phyloP scores from a whole-genome alignment of 2,888 invertebrate genomes.

The Agrotis clavis region DNA sequence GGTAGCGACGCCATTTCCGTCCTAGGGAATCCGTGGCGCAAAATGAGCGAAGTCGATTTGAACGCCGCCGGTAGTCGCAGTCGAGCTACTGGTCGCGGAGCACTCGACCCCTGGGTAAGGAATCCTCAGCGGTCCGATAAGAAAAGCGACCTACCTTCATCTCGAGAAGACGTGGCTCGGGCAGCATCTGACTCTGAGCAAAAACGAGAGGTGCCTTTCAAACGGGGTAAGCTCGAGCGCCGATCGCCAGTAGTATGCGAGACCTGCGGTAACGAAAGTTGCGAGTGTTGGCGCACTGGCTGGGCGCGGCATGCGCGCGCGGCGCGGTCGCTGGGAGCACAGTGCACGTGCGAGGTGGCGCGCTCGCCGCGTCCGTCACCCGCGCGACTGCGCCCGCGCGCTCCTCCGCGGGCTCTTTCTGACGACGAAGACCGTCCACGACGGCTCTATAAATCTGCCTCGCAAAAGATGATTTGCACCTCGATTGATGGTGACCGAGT shows the following conservation, averaged over 20 bases:
- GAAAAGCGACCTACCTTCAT: constrained; percentile 49
- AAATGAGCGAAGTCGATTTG: constrained; percentile 81
- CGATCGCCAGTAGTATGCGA: constrained; percentile 76
- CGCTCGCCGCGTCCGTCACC: constrained; percentile 70
- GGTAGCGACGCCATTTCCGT: constrained; percentile 66
- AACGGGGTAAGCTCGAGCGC: constrained; percentile 77
- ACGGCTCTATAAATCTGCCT: constrained; percentile 78
- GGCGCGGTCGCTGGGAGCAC: constrained; percentile 64
- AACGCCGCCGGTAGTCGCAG: constrained; percentile 63
- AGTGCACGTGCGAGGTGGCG: constrained; percentile 70
- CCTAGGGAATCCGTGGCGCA: constrained; percentile 80
- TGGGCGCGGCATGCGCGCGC: constrained; percentile 65
- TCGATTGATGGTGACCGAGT: constrained; percentile 63
- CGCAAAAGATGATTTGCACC: constrained; percentile 74
- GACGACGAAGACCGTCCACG: constrained; percentile 80
- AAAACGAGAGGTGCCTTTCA: constrained; percentile 58
- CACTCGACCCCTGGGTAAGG: constrained; percentile 74
- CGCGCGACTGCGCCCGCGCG: constrained; percentile 61
- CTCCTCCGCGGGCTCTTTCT: constrained; percentile 74
- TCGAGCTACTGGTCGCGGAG: constrained; percentile 59
- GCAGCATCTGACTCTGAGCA: constrained; percentile 62
- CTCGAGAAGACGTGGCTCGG: constrained; percentile 62
- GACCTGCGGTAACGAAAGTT: constrained; percentile 76
- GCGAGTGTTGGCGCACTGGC: constrained; percentile 76
- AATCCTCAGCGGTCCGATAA: constrained; percentile 59